phyloP scores from a whole-genome alignment of 2,797 vertebrate species.

The Apodemus agrarius region DNA sequence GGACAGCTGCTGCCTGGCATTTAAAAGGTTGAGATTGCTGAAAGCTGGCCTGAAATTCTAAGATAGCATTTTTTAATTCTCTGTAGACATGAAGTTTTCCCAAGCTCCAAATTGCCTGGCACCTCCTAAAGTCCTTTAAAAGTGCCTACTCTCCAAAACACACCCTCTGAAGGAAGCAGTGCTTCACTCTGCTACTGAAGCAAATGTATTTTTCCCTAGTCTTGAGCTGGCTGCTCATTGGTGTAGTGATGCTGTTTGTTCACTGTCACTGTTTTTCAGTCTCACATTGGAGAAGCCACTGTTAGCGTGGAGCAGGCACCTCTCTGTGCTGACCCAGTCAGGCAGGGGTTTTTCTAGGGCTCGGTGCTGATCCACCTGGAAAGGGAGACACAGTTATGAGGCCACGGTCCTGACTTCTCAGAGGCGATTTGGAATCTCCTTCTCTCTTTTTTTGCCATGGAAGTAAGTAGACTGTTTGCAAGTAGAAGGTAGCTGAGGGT shows the following conservation, averaged over 20 bases:
- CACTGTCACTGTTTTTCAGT: neutral
- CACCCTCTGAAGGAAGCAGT: conserved; percentile 71
- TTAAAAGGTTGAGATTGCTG: conserved; percentile 66
- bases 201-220: conserved; percentile 13
- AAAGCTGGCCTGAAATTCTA: conserved; percentile 75
- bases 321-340: neutral
- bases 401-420: conserved; percentile 61
- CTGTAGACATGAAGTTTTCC: conserved; percentile 75
- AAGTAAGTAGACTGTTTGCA: conserved; percentile 34
- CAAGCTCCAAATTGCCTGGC: conserved; percentile 70
- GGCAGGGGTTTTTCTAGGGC: neutral
- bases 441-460: conserved; percentile 57
- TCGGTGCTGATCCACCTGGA: neutral
- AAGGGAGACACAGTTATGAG: conserved; percentile 27
- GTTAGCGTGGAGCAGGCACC: conserved; percentile 1
- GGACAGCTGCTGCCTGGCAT: conserved; percentile 62
- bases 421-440: conserved; percentile 58
- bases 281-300: conserved; percentile 17
- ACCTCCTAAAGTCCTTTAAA: conserved; percentile 73
- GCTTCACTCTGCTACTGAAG: conserved; percentile 60
- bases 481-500: conserved; percentile 34
- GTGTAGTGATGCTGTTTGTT: conserved; percentile 2
- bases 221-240: conserved; percentile 2
- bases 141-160: conserved; percentile 69
- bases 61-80: conserved; percentile 74